These are phyloP conservation scores for Idaea biselata DNA, from an alignment of 2,888 invertebrate genomes.

Conservation along the genomic window DNA sequence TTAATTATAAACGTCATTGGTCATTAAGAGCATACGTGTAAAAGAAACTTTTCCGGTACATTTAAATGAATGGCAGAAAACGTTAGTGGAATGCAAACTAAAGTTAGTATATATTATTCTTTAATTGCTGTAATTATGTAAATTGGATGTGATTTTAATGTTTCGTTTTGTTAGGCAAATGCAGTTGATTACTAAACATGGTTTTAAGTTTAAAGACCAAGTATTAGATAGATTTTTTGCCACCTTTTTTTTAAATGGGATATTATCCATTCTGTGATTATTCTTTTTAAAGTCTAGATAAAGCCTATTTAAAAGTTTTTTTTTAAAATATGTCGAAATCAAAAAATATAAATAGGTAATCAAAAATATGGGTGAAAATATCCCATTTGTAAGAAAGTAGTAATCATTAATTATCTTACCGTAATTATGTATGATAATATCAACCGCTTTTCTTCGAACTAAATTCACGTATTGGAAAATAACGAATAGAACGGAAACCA, in stretches of 20 bases:
- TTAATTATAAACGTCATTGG: slow-evolving; percentile 32
- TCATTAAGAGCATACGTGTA: slow-evolving; percentile 46
- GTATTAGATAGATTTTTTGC: background rate
- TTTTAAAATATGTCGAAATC: background rate
- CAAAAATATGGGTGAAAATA: background rate
- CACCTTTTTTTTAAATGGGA: background rate
- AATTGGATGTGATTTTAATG: slow-evolving; percentile 79
- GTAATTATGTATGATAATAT: slow-evolving; percentile 78
- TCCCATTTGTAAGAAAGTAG: too few species aligned
- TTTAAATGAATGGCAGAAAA: slow-evolving; percentile 59
- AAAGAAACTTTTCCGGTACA: slow-evolving; percentile 49
- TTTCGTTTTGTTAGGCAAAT: slow-evolving; percentile 77
- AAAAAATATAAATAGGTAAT: too few species aligned
- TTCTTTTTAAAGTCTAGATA: too few species aligned
- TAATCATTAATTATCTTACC: slow-evolving; percentile 58
- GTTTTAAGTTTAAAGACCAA: background rate
- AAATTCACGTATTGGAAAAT: slow-evolving; percentile 85
- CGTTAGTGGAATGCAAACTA: slow-evolving; percentile 68
- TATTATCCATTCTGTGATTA: too few species aligned
- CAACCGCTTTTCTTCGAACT: slow-evolving; percentile 83
- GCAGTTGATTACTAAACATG: slow-evolving; percentile 56
- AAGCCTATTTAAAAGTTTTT: too few species aligned
- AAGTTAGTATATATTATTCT: slow-evolving; percentile 65
- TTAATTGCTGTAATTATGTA: slow-evolving; percentile 71
- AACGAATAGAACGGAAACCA: slow-evolving; percentile 88